Percentiles rank a stretch among this genome's conserved stretches.
Conservation (phyloP, 2,888 invertebrate genomes). For the Lottia scabra region DNA sequence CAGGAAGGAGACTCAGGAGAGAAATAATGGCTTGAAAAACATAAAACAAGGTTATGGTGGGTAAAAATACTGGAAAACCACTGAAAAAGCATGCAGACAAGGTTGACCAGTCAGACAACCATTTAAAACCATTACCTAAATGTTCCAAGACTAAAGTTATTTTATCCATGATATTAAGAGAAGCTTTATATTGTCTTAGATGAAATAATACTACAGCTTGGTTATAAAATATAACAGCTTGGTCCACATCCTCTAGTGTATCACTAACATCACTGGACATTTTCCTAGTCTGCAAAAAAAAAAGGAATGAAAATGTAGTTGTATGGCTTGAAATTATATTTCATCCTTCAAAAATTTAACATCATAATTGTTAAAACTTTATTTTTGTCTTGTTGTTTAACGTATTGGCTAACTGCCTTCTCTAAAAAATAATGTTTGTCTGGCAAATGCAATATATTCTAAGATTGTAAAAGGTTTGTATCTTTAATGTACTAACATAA, state of each 20-base stretch:
- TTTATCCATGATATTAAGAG: slow-evolving; percentile 76
- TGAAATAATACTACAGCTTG: slow-evolving; percentile 84
- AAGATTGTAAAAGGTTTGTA: too few species aligned
- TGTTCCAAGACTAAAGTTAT: slow-evolving; percentile 77
- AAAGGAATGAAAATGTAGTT: not conserved
- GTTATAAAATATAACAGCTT: slow-evolving; percentile 80
- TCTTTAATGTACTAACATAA: too few species aligned
- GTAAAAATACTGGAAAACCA: not conserved
- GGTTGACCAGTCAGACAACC: not conserved
- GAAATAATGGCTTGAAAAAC: not conserved
- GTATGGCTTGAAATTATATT: too few species aligned
- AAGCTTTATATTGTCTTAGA: slow-evolving; percentile 80
- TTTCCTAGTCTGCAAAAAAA: slow-evolving; percentile 30
- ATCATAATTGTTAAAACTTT: too few species aligned
- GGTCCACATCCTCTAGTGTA: slow-evolving; percentile 77
- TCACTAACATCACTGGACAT: slow-evolving; percentile 69
- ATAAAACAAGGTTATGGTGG: too few species aligned
- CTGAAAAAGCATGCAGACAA: not conserved
- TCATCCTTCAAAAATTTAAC: too few species aligned
- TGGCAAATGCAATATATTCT: too few species aligned
- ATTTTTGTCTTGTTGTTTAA: too few species aligned
- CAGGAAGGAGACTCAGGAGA: too few species aligned
- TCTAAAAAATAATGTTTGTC: too few species aligned
- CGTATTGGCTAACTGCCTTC: too few species aligned
- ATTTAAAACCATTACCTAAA: slow-evolving; percentile 72